Base-by-base conservation (phyloP, 2,113 vertebrate genomes). In the Sula dactylatra region DNA sequence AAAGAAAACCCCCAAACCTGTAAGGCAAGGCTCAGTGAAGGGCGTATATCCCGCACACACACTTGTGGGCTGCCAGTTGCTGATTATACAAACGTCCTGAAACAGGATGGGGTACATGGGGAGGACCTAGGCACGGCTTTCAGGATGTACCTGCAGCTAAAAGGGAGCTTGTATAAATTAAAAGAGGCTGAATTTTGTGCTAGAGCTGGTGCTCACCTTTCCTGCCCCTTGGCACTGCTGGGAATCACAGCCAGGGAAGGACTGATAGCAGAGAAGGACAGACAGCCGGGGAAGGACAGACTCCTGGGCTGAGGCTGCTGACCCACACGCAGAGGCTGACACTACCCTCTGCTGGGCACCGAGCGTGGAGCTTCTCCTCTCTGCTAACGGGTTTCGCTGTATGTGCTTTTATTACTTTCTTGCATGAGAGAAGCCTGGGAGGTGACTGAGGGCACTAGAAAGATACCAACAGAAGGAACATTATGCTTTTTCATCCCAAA, bases 271-370 rank as follows among this genome's bases (percentile, higher is more conserved):
- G 24, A 18, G 42, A 18, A 49, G 24, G 61, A 29, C 8, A 29
- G 40, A 2, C 25, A 36, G 32, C 13, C 32, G 4, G 22, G 24
- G 76, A 18, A 47, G 36, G 65, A 54, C 55, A 19, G 83, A 0
- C 44, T 45, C 44, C 58, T 6, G 71, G 81, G 67, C 88, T 52
- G 72, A 11, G 79, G 77, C 47, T 42, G 50, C 38, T 74, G 71
- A 11, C 61, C 56, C 71, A 2, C 79, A 29, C 2, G 9, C 42
- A 49, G 84, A 42, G 73, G 80, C 69, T 74, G 82, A 86, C 97
- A 94, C 92, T n/a, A 92, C 97, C 97, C 96, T 93, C 98, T 98
- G 93, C 96, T 86, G 98, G 64, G 71, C 24, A 72, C 6, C 9
- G 7, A 20, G 90, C 7, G 13, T 2, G 86, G 25, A 71, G 91